Evolutionary conservation across 2,797 vertebrate species (phyloP), one percentile per base, ranked within the genome.

Genomic region (Cryptoblepharus egeriae): DNA sequence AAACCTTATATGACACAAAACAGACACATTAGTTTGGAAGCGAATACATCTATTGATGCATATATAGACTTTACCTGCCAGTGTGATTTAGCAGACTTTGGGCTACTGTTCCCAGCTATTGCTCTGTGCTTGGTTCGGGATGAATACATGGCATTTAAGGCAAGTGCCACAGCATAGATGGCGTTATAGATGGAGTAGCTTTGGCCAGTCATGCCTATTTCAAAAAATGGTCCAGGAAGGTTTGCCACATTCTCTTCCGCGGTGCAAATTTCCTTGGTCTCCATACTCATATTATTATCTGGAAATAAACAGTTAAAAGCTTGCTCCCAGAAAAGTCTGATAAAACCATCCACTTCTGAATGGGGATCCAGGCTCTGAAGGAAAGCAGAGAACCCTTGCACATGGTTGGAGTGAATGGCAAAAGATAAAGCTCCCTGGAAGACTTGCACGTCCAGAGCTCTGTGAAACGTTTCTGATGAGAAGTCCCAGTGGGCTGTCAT

Each of bases 371-470:
- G 20, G 16, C 32, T 55, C 26, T 39, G 68, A 45, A 83, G 75
- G 68, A 77, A 83, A 20, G 72, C 3, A 30, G 63, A 42, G 70
- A 83, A 83, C 1, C 7, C 32, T 20, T 22, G 18, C 3, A 83
- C n/a, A 2, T 77, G 15, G 5, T 5, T 55, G 39, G 65, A 32
- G 16, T 77, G 81, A 20, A 35, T 61, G 6, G 81, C 55, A 11
- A 83, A 67, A n/a, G 71, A 75, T 64, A 81, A 81, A 7, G 80
- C 52, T 5, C 80, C 80, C 12, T 75, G 49, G 52, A 81, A 81
- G 11, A 75, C 5, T 3, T 68, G 72, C 1, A 42, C 42, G 18
- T 63, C 35, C 35, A 65, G 12, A 16, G 39, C 12, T 1, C 60
- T 20, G 12, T 37, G 15, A 74, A 39, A 67, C 22, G 35, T 32